Evolutionary conservation across 92 coral and sea anemone species (phyloP).

Genomic region (Galaxea fascicularis): DNA sequence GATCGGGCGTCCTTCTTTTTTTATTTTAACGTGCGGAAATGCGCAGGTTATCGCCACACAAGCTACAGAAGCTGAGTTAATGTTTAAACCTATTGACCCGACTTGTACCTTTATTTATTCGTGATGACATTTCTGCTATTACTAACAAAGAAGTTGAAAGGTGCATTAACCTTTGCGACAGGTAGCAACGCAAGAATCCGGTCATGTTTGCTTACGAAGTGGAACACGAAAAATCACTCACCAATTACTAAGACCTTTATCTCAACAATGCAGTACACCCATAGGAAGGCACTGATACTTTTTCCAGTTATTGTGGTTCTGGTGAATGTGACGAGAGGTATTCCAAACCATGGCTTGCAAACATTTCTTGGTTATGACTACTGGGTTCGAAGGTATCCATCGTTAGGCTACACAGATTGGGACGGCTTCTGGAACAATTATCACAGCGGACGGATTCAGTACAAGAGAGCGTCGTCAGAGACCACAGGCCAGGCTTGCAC

Average conservation of each 20-base stretch:
- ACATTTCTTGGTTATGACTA: constrained; percentile 14
- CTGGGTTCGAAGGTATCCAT: constrained; percentile 43
- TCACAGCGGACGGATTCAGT: constrained; percentile 18
- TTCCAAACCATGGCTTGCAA: constrained; percentile 47
- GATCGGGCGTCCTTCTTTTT: too few relatives aligned
- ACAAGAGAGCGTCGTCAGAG: constrained; percentile 21
- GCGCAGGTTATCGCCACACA: too few relatives aligned
- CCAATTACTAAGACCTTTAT: background rate
- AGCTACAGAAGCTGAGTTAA: too few relatives aligned
- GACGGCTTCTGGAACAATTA: constrained; percentile 52
- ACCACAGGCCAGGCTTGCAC: constrained; percentile 15
- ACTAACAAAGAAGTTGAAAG: constrained; percentile 21
- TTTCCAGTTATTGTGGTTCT: background rate
- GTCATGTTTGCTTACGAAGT: constrained; percentile 19
- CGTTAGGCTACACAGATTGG: constrained; percentile 35
- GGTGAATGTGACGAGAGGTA: background rate
- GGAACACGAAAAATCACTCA: background rate
- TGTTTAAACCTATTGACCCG: background rate
- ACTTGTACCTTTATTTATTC: constrained; percentile 11
- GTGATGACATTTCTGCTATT: constrained; percentile 23
- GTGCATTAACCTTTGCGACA: background rate
- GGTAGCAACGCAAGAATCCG: constrained; percentile 40
- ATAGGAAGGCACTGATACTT: background rate
- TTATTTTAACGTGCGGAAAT: too few relatives aligned
- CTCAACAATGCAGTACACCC: background rate